Conservation (phyloP, 2,888 invertebrate species). For the Autographa pulchrina region DNA sequence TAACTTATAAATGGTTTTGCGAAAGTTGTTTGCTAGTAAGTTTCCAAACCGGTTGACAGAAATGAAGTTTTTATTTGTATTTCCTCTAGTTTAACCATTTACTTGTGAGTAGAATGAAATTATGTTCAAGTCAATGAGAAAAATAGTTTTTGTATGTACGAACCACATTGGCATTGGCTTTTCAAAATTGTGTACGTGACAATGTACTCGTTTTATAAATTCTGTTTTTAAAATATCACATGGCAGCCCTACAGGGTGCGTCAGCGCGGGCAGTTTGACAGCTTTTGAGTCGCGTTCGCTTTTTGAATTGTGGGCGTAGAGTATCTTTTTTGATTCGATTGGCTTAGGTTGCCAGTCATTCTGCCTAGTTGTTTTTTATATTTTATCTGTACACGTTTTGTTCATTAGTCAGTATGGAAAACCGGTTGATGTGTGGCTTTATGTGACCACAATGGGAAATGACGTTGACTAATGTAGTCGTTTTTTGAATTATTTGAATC, state of each 20-base stretch:
- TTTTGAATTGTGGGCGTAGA: constrained; percentile 84
- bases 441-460: constrained; percentile 43
- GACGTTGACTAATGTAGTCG: constrained; percentile 44
- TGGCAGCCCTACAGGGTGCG: constrained; percentile 52
- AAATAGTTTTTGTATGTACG: background rate
- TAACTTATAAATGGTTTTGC: background rate
- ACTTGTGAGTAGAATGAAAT: background rate
- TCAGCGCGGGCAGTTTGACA: constrained; percentile 83
- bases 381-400: constrained; percentile 49
- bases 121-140: background rate
- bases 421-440: constrained; percentile 42
- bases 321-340: constrained; percentile 77
- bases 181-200: background rate
- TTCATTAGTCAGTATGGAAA: constrained; percentile 58
- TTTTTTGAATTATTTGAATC: constrained; percentile 23
- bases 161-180: background rate
- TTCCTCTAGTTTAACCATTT: background rate
- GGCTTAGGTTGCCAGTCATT: constrained; percentile 74
- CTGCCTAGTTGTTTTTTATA: constrained; percentile 57
- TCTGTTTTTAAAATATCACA: background rate
- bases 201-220: background rate
- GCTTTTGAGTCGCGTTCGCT: constrained; percentile 86
- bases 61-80: background rate
- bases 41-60: background rate
- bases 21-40: constrained; percentile 3